phyloP scores from a whole-genome alignment of 2,888 invertebrate species.

The Morpho achilles region DNA sequence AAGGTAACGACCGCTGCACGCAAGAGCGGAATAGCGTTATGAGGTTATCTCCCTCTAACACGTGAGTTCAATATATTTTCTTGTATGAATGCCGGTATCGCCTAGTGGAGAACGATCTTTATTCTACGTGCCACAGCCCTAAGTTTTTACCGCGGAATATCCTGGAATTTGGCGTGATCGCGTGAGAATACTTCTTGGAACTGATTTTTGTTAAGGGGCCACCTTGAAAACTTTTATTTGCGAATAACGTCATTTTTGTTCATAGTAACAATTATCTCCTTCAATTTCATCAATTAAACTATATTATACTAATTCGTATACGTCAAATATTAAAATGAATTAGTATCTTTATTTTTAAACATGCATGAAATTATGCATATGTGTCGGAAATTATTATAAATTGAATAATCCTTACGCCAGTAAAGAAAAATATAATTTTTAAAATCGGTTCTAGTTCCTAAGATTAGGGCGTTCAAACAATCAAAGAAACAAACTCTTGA shows the following conservation, averaged over 20 bases:
- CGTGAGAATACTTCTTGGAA: slow-evolving; percentile 28
- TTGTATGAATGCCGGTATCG: slow-evolving; percentile 5
- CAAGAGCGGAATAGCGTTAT: background rate
- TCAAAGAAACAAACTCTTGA: too few species aligned
- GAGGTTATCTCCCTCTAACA: slow-evolving; percentile 5
- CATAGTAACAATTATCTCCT: background rate
- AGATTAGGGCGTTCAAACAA: too few species aligned
- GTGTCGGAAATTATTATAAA: too few species aligned
- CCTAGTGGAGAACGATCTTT: slow-evolving; percentile 14
- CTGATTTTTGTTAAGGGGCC: slow-evolving; percentile 25
- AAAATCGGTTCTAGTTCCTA: too few species aligned
- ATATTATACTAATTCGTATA: too few species aligned
- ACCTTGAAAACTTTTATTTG: slow-evolving; percentile 7
- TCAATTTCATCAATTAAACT: background rate
- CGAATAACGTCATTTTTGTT: background rate
- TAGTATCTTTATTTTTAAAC: too few species aligned
- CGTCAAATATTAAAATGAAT: too few species aligned
- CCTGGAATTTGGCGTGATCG: slow-evolving; percentile 25
- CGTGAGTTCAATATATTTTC: background rate
- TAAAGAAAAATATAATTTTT: too few species aligned
- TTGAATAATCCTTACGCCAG: too few species aligned
- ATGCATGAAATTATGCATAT: too few species aligned
- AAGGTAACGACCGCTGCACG: background rate
- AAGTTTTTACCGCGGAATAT: slow-evolving; percentile 32
- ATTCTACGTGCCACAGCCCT: slow-evolving; percentile 60